These are phyloP conservation scores for Hybos culiciformis DNA, from an alignment of 2,888 invertebrate species.

Conservation along the genomic window DNA sequence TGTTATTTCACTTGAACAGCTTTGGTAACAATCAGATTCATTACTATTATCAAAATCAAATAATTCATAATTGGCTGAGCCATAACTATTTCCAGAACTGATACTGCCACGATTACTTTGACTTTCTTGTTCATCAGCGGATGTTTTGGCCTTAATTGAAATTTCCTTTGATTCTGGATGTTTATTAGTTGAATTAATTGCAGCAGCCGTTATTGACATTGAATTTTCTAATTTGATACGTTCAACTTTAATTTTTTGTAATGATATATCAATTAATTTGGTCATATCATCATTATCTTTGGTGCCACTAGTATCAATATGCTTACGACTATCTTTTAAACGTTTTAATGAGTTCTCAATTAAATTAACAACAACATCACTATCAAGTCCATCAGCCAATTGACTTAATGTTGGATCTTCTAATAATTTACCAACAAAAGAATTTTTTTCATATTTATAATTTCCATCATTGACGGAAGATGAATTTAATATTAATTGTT, in stretches of 20 bases:
- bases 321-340: constrained; percentile 34
- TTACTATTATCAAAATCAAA: constrained; percentile 53
- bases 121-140: constrained; percentile 37
- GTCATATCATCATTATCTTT: constrained; percentile 37
- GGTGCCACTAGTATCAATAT: constrained; percentile 32
- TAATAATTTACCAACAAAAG: constrained; percentile 44
- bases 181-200: not conserved
- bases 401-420: constrained; percentile 51
- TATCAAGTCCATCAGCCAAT: constrained; percentile 47
- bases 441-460: constrained; percentile 29
- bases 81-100: constrained; percentile 40
- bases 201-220: not conserved
- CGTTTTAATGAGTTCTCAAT: constrained; percentile 54
- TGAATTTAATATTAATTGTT: constrained; percentile 10
- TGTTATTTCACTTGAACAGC: constrained; percentile 49
- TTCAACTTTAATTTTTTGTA: constrained; percentile 33
- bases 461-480: constrained; percentile 5
- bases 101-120: constrained; percentile 41
- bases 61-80: constrained; percentile 60
- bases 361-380: constrained; percentile 46
- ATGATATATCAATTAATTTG: constrained; percentile 32
- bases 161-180: constrained; percentile 3
- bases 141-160: constrained; percentile 3
- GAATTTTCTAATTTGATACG: constrained; percentile 19
- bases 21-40: constrained; percentile 58